These are phyloP conservation scores for Parnassius smintheus DNA, from an alignment of 2,888 invertebrate genomes.

Conservation along the genomic window DNA sequence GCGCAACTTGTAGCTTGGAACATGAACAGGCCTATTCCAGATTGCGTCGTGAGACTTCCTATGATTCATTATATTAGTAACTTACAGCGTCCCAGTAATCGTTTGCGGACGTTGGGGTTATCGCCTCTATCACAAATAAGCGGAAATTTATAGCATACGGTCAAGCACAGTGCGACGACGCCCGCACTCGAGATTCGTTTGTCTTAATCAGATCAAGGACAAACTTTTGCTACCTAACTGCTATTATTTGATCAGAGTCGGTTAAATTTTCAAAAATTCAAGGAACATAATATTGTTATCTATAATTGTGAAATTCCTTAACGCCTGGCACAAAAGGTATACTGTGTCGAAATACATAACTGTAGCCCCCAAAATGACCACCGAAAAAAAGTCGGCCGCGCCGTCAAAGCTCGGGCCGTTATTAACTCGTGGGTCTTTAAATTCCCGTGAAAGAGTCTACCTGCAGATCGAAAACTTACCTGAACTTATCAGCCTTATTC, in stretches of 20 bases:
- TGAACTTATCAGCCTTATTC: constrained; percentile 59
- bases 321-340: constrained; percentile 57
- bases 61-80: constrained; percentile 56
- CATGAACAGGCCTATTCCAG: constrained; percentile 6
- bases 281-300: constrained; percentile 36
- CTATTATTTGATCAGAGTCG: not conserved
- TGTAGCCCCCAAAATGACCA: constrained; percentile 63
- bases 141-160: constrained; percentile 48
- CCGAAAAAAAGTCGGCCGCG: constrained; percentile 54
- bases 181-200: constrained; percentile 7
- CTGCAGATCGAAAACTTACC: constrained; percentile 58
- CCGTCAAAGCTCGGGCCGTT: constrained; percentile 40
- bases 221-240: not conserved
- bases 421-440: constrained; percentile 45
- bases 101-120: constrained; percentile 60
- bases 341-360: constrained; percentile 50
- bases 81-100: constrained; percentile 51
- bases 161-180: constrained; percentile 20
- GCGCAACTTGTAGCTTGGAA: not conserved
- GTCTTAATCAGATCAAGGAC: constrained; percentile 6
- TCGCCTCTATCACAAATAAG: constrained; percentile 57
- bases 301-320: constrained; percentile 51
- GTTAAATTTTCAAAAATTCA: constrained; percentile 9
- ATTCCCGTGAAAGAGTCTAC: constrained; percentile 67
- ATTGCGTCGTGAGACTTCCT: constrained; percentile 40